Evolutionary conservation across 1,140 invertebrate genomes (phyloP), one percentile per base, ranked within the genome.

Genomic region (Aplysia californica): DNA sequence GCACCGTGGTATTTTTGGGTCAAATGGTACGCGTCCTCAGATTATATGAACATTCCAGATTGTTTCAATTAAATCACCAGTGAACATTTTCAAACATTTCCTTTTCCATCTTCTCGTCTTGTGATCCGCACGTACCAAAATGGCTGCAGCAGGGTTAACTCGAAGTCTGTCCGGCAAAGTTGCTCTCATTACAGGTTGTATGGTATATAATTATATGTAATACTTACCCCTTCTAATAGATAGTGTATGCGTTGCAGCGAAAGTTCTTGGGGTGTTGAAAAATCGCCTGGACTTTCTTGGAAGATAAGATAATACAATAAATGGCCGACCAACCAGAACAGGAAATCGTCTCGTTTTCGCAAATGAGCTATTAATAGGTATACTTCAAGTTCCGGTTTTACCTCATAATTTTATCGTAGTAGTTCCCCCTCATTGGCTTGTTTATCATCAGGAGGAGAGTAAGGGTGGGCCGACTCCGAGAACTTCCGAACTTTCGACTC

Each of bases 41-140:
- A n/a, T n/a, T n/a, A 59, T 15, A 23, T 15, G 23, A 23, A 59
- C 31, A 15, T 23, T 10, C 31, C 33, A 36, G 39, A 65, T 65
- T 65, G 61, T 65, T 65, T 18, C 20, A 33, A 65, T 4, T 65
- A 33, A 35, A 35, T 4, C 33, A 65, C 61, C 61, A 35, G 21
- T 69, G 39, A 44, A 69, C 23, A 69, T 69, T 44, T 69, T 69
- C 39, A 50, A 69, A 1, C 10, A 69, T 2, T 69, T 69, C 39
- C 23, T 69, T 69, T 44, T 26, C 21, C n/a, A n/a, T n/a, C n/a
- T 50, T 69, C 31, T 5, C 21, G 36, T 59, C 66, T 68, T 41
- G 36, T 69, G 66, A 69, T 44, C 31, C 38, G n/a, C 1, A n/a
- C n/a, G n/a, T n/a, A 69, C 33, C 66, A 69, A 69, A 26, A 69